These are phyloP conservation scores for Teleopsis dalmanni DNA, from an alignment of 1,140 invertebrate species.

Conservation along the genomic window DNA sequence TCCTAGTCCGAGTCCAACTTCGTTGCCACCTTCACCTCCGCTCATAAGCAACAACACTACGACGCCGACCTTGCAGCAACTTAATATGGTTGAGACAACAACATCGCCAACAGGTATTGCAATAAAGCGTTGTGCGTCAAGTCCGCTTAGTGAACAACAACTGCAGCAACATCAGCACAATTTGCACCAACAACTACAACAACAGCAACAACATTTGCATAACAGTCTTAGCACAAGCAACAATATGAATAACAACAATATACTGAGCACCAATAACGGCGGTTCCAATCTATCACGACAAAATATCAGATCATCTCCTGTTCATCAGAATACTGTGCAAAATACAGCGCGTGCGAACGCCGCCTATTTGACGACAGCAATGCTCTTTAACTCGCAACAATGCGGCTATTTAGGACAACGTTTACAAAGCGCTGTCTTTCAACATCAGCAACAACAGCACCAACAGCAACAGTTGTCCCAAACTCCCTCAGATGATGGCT, in stretches of 20 bases:
- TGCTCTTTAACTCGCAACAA: constrained; percentile 41
- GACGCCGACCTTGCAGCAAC: background rate
- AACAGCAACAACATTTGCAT: constrained; percentile 23
- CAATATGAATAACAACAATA: constrained; percentile 10
- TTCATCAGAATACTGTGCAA: background rate
- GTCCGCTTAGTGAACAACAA: constrained; percentile 26
- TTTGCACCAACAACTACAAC: constrained; percentile 19
- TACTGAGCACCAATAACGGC: background rate
- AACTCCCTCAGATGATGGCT: constrained; percentile 39
- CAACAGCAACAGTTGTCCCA: constrained; percentile 26
- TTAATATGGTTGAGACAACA: constrained; percentile 35
- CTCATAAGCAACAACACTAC: too few relatives aligned
- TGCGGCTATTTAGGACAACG: constrained; percentile 40
- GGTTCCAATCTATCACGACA: background rate
- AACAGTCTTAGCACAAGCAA: constrained; percentile 16
- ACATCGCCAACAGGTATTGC: constrained; percentile 31
- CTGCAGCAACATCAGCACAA: constrained; percentile 18
- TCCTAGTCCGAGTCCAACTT: constrained; percentile 31
- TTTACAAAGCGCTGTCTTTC: constrained; percentile 30
- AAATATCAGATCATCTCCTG: constrained; percentile 18
- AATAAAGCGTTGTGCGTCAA: constrained; percentile 26
- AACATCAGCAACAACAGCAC: constrained; percentile 20
- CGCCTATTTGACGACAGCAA: constrained; percentile 39
- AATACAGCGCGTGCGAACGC: constrained; percentile 18
- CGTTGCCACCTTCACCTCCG: constrained; percentile 32